phyloP scores from a whole-genome alignment of 2,113 vertebrate genomes.

The Microcebus ravelobensis region DNA sequence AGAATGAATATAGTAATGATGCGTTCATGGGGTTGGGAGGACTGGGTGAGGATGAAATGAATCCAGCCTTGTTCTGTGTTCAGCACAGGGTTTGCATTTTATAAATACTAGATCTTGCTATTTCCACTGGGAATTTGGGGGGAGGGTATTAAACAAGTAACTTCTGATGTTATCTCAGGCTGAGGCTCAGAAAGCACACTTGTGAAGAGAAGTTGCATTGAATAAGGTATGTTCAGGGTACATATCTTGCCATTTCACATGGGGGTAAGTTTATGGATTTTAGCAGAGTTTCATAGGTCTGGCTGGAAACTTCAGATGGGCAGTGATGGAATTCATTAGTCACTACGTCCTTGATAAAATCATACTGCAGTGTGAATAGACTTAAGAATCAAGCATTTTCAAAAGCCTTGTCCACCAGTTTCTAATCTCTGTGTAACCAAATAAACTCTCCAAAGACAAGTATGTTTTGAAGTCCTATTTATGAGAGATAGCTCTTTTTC shows the following conservation, averaged over 20 bases:
- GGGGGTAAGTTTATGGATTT: neutral
- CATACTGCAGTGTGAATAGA: neutral
- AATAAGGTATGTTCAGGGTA: neutral
- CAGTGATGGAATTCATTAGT: neutral
- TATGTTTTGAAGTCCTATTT: neutral
- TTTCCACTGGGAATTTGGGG: neutral
- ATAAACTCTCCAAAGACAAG: neutral
- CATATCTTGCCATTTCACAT: neutral
- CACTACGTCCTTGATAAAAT: neutral
- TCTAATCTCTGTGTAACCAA: neutral
- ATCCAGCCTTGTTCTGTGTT: neutral
- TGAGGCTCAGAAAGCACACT: neutral
- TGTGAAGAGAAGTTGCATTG: neutral
- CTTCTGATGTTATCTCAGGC: neutral
- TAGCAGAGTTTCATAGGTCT: neutral
- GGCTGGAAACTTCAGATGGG: neutral
- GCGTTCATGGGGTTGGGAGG: neutral
- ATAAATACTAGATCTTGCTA: neutral
- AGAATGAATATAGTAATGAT: neutral
- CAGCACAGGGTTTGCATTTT: neutral
- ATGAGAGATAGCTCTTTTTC: neutral
- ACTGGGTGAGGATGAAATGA: neutral
- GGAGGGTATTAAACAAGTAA: neutral
- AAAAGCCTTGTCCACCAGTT: neutral
- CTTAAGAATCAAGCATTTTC: neutral